Evolutionary conservation across 2,797 vertebrate species (phyloP).

Genomic region (Ctenosaura bakeri): DNA sequence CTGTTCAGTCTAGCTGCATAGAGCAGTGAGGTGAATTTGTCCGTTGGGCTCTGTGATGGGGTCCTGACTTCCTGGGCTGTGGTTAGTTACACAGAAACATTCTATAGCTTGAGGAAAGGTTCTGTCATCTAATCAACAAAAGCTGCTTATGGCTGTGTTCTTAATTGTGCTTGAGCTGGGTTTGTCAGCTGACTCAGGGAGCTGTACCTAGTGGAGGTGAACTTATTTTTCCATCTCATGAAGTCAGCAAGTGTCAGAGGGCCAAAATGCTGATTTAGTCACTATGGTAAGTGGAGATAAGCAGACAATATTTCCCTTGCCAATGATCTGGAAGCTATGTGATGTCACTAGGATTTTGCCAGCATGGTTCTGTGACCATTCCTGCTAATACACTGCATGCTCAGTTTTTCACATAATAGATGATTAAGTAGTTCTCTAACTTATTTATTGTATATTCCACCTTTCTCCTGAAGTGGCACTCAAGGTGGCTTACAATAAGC

Average conservation of each 20-base stretch:
- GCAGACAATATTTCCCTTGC: neutral
- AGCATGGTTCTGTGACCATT: neutral
- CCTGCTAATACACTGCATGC: conserved; percentile 26
- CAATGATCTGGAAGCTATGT: conserved; percentile 1
- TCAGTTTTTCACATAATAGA: neutral
- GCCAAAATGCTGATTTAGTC: conserved; percentile 11
- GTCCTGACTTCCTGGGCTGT: conserved; percentile 60
- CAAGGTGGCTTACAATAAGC: too few relatives aligned
- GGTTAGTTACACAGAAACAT: conserved; percentile 13
- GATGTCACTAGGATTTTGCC: conserved; percentile 31
- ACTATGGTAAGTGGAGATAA: conserved; percentile 17
- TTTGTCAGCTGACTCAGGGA: conserved; percentile 3
- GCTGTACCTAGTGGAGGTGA: conserved; percentile 3
- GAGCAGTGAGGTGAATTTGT: neutral
- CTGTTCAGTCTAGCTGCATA: conserved; percentile 1
- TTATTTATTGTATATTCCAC: too few relatives aligned
- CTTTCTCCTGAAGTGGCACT: too few relatives aligned
- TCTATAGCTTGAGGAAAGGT: conserved; percentile 54
- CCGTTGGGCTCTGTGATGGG: conserved; percentile 41
- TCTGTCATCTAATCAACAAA: conserved; percentile 36
- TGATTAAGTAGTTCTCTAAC: neutral
- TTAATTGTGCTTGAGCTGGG: conserved; percentile 26
- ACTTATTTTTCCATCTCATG: conserved; percentile 40
- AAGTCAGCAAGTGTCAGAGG: conserved; percentile 16
- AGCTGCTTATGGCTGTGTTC: conserved; percentile 33